Conservation (phyloP, 2,113 vertebrate genomes). For the Petroica traversi region DNA sequence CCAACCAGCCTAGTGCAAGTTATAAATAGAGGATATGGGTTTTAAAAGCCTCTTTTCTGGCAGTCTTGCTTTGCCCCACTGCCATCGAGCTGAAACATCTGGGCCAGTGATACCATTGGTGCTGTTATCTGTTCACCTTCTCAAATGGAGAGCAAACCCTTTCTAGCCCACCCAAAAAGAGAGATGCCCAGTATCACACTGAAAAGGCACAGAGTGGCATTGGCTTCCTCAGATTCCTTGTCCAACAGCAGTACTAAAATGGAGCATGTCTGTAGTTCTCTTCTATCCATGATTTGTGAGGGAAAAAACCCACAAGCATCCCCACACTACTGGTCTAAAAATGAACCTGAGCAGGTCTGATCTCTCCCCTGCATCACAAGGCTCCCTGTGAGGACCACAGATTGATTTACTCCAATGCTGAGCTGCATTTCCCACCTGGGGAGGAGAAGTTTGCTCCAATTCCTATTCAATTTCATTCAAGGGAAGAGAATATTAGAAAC, state of each 20-base stretch:
- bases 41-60: neutral
- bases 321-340: neutral
- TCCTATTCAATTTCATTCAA: neutral
- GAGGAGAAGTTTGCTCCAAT: neutral
- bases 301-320: neutral
- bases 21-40: neutral
- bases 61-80: neutral
- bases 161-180: neutral
- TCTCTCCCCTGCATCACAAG: neutral
- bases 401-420: fast-evolving
- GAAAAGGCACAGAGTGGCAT: neutral
- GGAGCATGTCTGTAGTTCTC: neutral
- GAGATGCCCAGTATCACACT: neutral
- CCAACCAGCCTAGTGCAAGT: neutral
- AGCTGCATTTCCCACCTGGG: neutral
- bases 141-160: neutral
- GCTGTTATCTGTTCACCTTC: neutral
- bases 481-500: slow-evolving; percentile 42
- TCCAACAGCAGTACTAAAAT: neutral
- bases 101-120: fast-evolving
- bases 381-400: neutral
- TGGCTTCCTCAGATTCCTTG: neutral
- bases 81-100: fast-evolving
- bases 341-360: neutral
- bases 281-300: neutral